Base-by-base conservation (phyloP, 1,140 invertebrate genomes). In the Drosophila quadrilineata region DNA sequence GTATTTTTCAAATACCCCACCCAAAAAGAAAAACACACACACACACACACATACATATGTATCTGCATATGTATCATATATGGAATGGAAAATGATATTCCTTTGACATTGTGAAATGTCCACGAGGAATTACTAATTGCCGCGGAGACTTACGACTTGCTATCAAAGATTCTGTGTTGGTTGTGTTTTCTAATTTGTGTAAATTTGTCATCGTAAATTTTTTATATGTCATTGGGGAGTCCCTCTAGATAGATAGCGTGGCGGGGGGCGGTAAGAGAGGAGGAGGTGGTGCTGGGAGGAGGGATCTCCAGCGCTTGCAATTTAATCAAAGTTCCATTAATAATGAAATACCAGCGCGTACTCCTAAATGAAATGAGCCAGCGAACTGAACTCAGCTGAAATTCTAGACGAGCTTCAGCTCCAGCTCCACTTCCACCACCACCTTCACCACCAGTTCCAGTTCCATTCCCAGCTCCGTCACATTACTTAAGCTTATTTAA, bases 321-420 rank as follows among this genome's bases (percentile, higher is more conserved):
- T 84, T 82, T 82, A 82, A 82, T 82, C 76, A 82, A 84, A 82
- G 72, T 84, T 84, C 71, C 77, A 84, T 77, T 77, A 84, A 77
- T 82, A 77, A 82, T 82, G 73, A 60, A 84, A 79, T 66, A 58
- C 52, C 71, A 40, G 28, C 35, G 38, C 53, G 58, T 58, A 49
- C 21, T 35, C 16, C 46, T 38, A 48, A 57, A 50, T 35, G 48
- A 64, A 73, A 72, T 64, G 49, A 71, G 64, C 45, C 56, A 56
- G 26, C 65, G 19, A 66, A 46, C 54, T 57, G 33, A 43, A 6
- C 35, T 3, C 14, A 38, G 6, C 41, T 45, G 71, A 67, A 71
- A 64, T 62, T 57, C 50, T 75, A 50, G 31, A 53, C 45, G 36
- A n/a, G n/a, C n/a, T n/a, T n/a, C n/a, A n/a, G n/a, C n/a, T n/a